Evolutionary conservation across 2,797 vertebrate genomes (phyloP).

Genomic region (Peromyscus nudipes): DNA sequence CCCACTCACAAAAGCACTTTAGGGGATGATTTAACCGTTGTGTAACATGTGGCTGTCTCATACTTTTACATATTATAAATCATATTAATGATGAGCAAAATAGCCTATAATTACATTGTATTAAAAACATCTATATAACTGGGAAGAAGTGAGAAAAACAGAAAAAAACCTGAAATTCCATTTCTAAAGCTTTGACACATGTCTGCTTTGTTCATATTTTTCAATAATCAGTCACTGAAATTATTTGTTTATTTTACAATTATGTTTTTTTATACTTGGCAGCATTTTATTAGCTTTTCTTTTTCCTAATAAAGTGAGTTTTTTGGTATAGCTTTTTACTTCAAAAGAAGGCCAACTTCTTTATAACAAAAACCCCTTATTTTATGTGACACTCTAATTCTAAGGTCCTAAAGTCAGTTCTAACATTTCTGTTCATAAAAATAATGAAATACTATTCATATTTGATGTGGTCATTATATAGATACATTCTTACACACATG

Average conservation of each 20-base stretch:
- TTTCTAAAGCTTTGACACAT: background rate
- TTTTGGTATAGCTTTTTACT: background rate
- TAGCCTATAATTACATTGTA: slow-evolving; percentile 27
- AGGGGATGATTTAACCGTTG: slow-evolving; percentile 19
- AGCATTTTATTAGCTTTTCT: background rate
- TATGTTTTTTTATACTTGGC: background rate
- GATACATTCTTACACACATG: background rate
- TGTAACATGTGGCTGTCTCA: background rate
- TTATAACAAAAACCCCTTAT: background rate
- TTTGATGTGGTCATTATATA: background rate
- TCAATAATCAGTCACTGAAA: background rate
- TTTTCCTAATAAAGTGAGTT: background rate
- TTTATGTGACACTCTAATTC: background rate
- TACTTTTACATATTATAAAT: background rate
- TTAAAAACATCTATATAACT: background rate
- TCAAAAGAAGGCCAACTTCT: background rate
- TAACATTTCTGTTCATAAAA: background rate
- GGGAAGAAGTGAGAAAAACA: background rate
- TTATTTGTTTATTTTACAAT: background rate
- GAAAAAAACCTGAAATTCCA: background rate
- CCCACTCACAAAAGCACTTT: slow-evolving; percentile 4
- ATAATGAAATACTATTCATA: background rate
- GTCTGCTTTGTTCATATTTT: background rate
- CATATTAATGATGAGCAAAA: background rate
- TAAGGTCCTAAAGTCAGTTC: background rate